Evolutionary conservation across 2,888 invertebrate genomes (phyloP).

Genomic region (Bellardia pandia): DNA sequence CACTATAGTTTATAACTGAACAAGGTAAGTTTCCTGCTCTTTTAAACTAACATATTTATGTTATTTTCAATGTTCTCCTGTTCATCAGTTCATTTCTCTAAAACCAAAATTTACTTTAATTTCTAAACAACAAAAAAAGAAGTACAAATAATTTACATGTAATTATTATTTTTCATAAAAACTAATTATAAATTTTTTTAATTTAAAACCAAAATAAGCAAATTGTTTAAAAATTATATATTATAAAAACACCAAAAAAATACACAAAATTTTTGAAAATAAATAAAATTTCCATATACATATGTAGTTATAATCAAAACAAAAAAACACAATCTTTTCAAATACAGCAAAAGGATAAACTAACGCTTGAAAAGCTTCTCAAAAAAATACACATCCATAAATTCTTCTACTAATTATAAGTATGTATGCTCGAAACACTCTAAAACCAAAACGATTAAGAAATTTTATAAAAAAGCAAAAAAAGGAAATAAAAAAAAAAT

Average conservation of each 20-base stretch:
- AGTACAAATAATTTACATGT: slow-evolving; percentile 68
- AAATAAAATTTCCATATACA: slow-evolving; percentile 3
- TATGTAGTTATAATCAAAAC: background rate
- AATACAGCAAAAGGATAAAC: background rate
- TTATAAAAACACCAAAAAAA: slow-evolving; percentile 8
- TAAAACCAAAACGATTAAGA: slow-evolving; percentile 17
- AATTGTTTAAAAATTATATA: slow-evolving; percentile 11
- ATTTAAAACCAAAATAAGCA: background rate
- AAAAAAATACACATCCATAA: background rate
- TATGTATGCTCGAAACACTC: slow-evolving; percentile 32
- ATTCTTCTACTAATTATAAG: slow-evolving; percentile 20
- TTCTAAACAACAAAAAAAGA: slow-evolving; percentile 19
- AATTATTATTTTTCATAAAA: slow-evolving; percentile 4
- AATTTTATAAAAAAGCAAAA: background rate
- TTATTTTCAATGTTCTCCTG: background rate
- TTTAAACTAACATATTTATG: background rate
- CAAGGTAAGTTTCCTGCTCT: too few relatives aligned
- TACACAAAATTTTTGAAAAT: slow-evolving; percentile 1
- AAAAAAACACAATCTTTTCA: slow-evolving; percentile 5
- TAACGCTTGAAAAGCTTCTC: slow-evolving; percentile 20
- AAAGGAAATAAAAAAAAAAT: slow-evolving; percentile 20
- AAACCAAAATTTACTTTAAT: background rate
- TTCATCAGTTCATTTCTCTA: slow-evolving; percentile 20
- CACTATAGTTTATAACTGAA: too few relatives aligned
- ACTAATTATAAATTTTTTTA: slow-evolving; percentile 22